A percentile compares a stretch with the other conserved stretches of the same genome.
Conservation (phyloP, 2,113 vertebrate genomes). For the Brachyhypopomus gauderio region DNA sequence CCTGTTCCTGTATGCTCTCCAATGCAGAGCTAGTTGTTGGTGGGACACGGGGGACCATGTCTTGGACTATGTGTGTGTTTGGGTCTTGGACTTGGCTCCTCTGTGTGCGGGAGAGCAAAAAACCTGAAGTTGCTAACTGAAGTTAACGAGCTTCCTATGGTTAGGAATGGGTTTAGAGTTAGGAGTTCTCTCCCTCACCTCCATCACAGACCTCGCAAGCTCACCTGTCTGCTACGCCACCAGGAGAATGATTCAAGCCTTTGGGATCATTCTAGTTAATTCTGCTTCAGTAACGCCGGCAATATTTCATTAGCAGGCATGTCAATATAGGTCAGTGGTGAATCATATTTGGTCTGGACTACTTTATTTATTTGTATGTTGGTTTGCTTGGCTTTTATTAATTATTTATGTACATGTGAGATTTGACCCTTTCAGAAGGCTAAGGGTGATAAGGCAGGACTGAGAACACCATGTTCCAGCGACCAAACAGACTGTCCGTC, state of each 20-base stretch:
- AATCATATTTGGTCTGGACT: conserved; percentile 27
- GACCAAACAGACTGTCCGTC: conserved; percentile 19
- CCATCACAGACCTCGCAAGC: neutral
- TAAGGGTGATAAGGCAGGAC: neutral
- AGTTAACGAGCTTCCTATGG: conserved; percentile 4
- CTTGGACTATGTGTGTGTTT: too few species aligned
- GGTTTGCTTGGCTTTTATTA: neutral
- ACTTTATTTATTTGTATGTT: neutral
- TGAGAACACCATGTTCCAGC: neutral
- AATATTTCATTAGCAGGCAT: conserved; percentile 46
- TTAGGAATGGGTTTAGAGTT: neutral
- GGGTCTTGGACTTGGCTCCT: too few species aligned
- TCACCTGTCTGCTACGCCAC: conserved; percentile 33
- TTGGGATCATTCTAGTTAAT: conserved; percentile 44
- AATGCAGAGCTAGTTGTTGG: too few species aligned
- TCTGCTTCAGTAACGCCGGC: conserved; percentile 54
- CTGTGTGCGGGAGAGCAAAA: neutral
- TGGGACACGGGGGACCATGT: too few species aligned
- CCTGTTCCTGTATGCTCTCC: too few species aligned
- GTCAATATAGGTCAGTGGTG: conserved; percentile 44
- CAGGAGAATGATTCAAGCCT: conserved; percentile 33
- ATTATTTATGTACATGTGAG: neutral
- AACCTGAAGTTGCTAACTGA: neutral
- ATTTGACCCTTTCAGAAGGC: neutral
- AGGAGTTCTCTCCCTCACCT: neutral